Percentiles rank a stretch among this genome's conserved stretches.
Evolutionary conservation across 2,797 vertebrate species (phyloP).

Genomic region (Lacerta bilineata): DNA sequence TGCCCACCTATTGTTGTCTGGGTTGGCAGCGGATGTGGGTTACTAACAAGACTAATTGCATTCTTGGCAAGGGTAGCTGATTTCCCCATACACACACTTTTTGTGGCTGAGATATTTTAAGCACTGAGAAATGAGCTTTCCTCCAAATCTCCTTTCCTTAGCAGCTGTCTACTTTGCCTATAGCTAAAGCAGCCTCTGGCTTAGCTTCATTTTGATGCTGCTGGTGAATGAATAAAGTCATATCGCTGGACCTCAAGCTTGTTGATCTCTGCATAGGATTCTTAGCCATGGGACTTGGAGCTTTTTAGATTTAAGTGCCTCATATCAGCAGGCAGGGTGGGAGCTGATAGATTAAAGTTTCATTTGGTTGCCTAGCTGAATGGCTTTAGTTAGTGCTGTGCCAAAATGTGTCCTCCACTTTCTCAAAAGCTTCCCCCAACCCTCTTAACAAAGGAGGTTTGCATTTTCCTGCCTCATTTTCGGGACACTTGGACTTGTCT

Average conservation of each 20-base stretch:
- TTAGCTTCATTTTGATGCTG: neutral
- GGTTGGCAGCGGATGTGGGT: neutral
- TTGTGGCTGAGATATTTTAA: slow-evolving; percentile 7
- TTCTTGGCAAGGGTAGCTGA: slow-evolving; percentile 20
- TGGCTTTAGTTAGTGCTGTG: neutral
- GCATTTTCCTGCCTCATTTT: too few species aligned
- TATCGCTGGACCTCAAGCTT: neutral
- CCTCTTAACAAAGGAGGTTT: too few species aligned
- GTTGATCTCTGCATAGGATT: neutral
- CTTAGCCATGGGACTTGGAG: neutral
- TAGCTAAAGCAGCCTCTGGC: neutral
- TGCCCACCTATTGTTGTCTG: neutral
- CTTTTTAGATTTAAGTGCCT: neutral
- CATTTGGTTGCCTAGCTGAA: neutral
- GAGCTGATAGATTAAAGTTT: neutral
- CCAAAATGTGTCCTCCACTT: too few species aligned
- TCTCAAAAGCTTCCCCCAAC: neutral
- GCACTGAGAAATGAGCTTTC: neutral
- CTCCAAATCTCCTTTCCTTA: slow-evolving; percentile 2
- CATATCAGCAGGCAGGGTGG: neutral
- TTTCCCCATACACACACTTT: neutral
- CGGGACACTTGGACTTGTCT: too few species aligned
- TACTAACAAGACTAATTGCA: slow-evolving; percentile 34
- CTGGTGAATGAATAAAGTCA: neutral
- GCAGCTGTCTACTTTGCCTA: neutral